Percentiles rank a stretch among this genome's conserved stretches.
These are phyloP conservation scores for Stylophora pistillata DNA, from an alignment of 64 coral and sea anemone species.

Conservation along the genomic window DNA sequence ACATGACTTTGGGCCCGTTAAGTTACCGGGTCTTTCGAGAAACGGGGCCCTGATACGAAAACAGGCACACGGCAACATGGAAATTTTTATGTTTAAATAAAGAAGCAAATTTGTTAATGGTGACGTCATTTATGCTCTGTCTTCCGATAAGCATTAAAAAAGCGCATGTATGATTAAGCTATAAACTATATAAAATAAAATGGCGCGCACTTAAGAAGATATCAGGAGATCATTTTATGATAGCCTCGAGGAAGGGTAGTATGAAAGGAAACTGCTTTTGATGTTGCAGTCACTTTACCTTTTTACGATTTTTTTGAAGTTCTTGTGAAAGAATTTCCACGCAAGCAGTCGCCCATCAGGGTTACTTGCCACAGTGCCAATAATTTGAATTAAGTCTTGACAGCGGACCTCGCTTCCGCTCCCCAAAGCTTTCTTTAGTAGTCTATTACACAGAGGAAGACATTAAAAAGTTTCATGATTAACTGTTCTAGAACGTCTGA, in stretches of 20 bases:
- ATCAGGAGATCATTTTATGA: background rate
- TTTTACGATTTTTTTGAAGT: background rate
- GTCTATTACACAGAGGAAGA: background rate
- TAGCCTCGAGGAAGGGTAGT: background rate
- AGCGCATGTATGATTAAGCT: no score
- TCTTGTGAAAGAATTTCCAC: conserved; percentile 2
- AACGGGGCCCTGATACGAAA: no score
- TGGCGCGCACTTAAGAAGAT: background rate
- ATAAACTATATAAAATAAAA: no score
- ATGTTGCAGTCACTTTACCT: background rate
- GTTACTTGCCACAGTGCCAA: background rate
- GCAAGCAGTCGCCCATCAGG: background rate
- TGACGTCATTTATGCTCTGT: no score
- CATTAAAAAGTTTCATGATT: background rate
- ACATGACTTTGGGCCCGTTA: no score
- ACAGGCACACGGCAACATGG: no score
- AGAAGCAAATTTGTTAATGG: no score
- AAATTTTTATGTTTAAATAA: no score
- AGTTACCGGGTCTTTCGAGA: no score
- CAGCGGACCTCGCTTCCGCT: background rate
- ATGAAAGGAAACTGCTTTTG: no score
- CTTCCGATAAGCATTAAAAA: no score
- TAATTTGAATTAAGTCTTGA: conserved; percentile 20
- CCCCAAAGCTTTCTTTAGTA: background rate
- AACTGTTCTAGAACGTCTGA: background rate